Evolutionary conservation across 2,888 invertebrate genomes (phyloP), one percentile per base, ranked within the genome.

Genomic region (Ephialtes manifestator): DNA sequence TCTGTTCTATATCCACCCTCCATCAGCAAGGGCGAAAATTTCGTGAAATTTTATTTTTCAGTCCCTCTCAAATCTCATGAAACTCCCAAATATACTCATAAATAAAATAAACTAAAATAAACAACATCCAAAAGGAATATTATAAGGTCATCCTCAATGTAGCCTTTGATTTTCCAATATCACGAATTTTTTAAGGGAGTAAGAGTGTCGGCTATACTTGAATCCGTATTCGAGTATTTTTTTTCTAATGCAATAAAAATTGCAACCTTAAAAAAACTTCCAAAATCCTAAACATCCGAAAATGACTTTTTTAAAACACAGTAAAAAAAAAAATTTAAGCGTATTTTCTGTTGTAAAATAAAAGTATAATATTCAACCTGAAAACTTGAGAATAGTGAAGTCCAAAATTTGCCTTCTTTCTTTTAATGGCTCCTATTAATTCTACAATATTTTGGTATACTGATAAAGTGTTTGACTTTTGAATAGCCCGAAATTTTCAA

Each of bases 1-100:
- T 31, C 18, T 68, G n/a, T 28, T 48, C 2, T 48, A 68, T 48
- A 68, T 68, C 68, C 48, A 28, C 46, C 24, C 68, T 48, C 28
- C 15, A 46, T 46, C 48, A 28, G 3, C 13, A 55, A 43, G 18
- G 53, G 46, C 15, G 28, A 65, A 68, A 76, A 60, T 18, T 18
- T 24, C 11, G 20, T 28, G 60, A 15, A 63, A 75, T 1, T 15
- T 58, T n/a, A n/a, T 58, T 39, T 58, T 58, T 28, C 28, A 13
- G 13, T 4, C 7, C 58, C 15, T 58, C 24, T 55, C 24, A 28
- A 28, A 28, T 28, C 24, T 58, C 13, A 58, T 24, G 15, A 28
- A 55, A 1, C 8, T 55, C 55, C 15, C 24, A 58, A 51, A 51
- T 51, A 51, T 18, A 51, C 51, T 51, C 51, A 51, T 18, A 51